Evolutionary conservation across 2,888 invertebrate genomes (phyloP), one percentile per base, ranked within the genome.

Genomic region (Aleiodes alternator): DNA sequence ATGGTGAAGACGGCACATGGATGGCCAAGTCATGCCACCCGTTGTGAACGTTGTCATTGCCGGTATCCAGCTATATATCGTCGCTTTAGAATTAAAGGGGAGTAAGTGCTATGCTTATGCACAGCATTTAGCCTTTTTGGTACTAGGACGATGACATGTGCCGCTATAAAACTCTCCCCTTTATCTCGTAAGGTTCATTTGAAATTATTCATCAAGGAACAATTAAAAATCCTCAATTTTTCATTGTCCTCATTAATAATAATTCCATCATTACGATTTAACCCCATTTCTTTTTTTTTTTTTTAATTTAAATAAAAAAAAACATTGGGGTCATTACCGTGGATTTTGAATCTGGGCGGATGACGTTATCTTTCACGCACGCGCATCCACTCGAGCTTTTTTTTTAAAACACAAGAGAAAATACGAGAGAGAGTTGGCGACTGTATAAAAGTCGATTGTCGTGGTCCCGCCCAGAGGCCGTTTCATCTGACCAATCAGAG

Each of bases 41-140:
- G 88, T 81, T 82, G 88, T 61, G 88, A 82, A 84, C 86, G 87
- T 86, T 88, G 88, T 89, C 88, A 88, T 89, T 89, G 86, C 79
- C 79, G 77, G 70, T 76, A 76, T 76, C 76, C 76, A 68, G 75
- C 12, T 38, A 12, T 38, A 23, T 23, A 23, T 23, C n/a, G n/a
- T n/a, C n/a, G n/a, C n/a, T n/a, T n/a, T n/a, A n/a, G n/a, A n/a
- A n/a, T n/a, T n/a, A n/a, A n/a, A n/a, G n/a, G n/a, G n/a, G n/a
- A n/a, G n/a, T n/a, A n/a, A n/a, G n/a, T n/a, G n/a, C n/a, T n/a
- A n/a, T n/a, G n/a, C n/a, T n/a, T n/a, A n/a, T n/a, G n/a, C n/a
- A n/a, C n/a, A n/a, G n/a, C n/a, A n/a, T n/a, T n/a, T n/a, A n/a
- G n/a, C n/a, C n/a, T n/a, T n/a, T n/a, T n/a, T n/a, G n/a, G n/a